Evolutionary conservation across 92 coral and sea anemone species (phyloP).

Genomic region (Siderastrea siderea): DNA sequence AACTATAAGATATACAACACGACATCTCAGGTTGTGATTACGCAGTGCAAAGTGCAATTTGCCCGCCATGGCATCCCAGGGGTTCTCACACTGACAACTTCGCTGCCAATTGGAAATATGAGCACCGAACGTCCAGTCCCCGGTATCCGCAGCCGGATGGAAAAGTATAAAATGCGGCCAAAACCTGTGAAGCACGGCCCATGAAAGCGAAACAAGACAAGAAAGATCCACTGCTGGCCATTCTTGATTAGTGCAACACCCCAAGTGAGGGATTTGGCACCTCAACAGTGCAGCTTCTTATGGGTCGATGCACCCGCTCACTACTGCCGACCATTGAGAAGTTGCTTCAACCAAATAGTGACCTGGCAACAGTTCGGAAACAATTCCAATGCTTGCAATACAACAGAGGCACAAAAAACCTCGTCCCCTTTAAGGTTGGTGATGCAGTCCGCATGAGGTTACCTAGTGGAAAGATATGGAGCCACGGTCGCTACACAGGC

Average conservation of each 20-base stretch:
- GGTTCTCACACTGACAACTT: slow-evolving; percentile 38
- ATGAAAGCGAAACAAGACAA: slow-evolving; percentile 63
- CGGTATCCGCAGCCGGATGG: slow-evolving; percentile 54
- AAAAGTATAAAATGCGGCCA: slow-evolving; percentile 64
- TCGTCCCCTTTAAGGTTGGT: slow-evolving; percentile 36
- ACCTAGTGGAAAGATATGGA: slow-evolving; percentile 45
- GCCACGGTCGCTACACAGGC: slow-evolving; percentile 43
- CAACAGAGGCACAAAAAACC: slow-evolving; percentile 46
- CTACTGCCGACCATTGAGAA: slow-evolving; percentile 31
- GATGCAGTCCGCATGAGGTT: slow-evolving; percentile 46
- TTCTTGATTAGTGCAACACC: slow-evolving; percentile 58
- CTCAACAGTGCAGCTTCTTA: slow-evolving; percentile 58
- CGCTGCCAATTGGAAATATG: slow-evolving; percentile 32
- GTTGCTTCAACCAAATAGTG: slow-evolving; percentile 45
- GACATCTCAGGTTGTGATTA: slow-evolving; percentile 46
- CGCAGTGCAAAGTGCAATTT: slow-evolving; percentile 56
- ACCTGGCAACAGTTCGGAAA: slow-evolving; percentile 36
- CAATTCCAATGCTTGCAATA: slow-evolving; percentile 45
- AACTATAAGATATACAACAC: slow-evolving; percentile 14
- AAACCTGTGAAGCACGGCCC: slow-evolving; percentile 59
- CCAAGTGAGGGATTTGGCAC: slow-evolving; percentile 65
- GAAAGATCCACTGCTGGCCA: slow-evolving; percentile 45
- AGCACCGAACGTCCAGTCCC: slow-evolving; percentile 63
- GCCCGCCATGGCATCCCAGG: slow-evolving; percentile 65
- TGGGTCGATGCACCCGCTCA: slow-evolving; percentile 41